Evolutionary conservation across 2,113 vertebrate species (phyloP).

Genomic region (Podarcis raffonei): DNA sequence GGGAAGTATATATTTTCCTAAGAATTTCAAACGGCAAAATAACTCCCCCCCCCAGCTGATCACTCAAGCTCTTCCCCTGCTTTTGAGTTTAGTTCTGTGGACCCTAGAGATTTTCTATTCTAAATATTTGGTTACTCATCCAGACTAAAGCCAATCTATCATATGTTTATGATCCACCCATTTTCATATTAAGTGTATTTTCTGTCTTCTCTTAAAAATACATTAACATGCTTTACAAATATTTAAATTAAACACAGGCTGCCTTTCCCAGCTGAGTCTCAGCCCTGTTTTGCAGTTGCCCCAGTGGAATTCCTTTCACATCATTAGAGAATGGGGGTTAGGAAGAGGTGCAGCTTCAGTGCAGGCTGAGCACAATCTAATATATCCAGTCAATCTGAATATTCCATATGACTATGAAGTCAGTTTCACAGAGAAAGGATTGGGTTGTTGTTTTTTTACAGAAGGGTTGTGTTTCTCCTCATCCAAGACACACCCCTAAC

Average conservation of each 20-base stretch:
- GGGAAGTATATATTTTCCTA: neutral
- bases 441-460: neutral
- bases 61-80: no score
- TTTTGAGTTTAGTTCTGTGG: neutral
- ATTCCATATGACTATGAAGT: neutral
- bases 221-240: slow-evolving; percentile 2
- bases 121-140: slow-evolving; percentile 5
- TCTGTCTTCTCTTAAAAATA: neutral
- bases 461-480: neutral
- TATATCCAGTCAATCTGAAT: neutral
- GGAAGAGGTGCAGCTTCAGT: neutral
- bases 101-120: neutral
- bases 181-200: neutral
- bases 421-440: neutral
- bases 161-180: neutral
- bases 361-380: slow-evolving; percentile 7
- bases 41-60: neutral
- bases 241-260: slow-evolving; percentile 7
- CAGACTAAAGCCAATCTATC: neutral
- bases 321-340: neutral
- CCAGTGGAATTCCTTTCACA: neutral
- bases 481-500: neutral
- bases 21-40: neutral
- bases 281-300: slow-evolving; percentile 2
- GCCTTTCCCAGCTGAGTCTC: neutral